A percentile compares a stretch with the other conserved stretches of the same genome.
Evolutionary conservation across 2,797 vertebrate genomes (phyloP).

Genomic region (Hylomyscus alleni): DNA sequence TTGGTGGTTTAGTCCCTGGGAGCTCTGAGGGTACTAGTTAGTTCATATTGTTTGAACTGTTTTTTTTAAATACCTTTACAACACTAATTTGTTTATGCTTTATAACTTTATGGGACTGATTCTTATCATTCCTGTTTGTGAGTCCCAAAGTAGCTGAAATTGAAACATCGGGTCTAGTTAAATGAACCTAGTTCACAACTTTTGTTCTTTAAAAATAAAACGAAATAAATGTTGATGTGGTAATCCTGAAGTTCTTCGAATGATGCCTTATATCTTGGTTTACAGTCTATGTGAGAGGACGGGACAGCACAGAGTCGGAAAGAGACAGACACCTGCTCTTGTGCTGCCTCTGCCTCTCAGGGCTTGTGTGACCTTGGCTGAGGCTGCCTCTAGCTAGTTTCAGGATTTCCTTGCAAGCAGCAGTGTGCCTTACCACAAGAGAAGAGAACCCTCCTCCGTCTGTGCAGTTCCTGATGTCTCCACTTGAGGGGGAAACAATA

Average conservation of each 20-base stretch:
- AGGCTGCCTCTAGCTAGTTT: neutral
- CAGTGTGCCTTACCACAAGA: neutral
- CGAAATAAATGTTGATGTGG: neutral
- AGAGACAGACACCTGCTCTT: neutral
- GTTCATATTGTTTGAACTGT: too few relatives aligned
- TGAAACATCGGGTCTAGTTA: neutral
- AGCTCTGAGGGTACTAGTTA: too few relatives aligned
- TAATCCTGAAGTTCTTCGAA: neutral
- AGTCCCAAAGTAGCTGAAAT: neutral
- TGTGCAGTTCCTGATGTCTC: constrained; percentile 3
- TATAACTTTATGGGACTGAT: neutral
- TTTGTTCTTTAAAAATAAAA: neutral
- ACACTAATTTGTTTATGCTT: neutral
- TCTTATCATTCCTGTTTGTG: neutral
- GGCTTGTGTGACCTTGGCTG: neutral
- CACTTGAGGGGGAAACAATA: constrained; percentile 68
- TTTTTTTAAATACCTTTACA: neutral
- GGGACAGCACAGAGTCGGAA: neutral
- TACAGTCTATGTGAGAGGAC: neutral
- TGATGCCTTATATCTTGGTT: neutral
- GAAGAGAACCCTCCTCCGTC: neutral
- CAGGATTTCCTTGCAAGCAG: neutral
- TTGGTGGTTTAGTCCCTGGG: too few relatives aligned
- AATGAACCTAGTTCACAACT: neutral
- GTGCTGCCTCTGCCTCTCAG: neutral